Conservation (phyloP, 2,888 invertebrate genomes). For the Dryobota labecula region DNA sequence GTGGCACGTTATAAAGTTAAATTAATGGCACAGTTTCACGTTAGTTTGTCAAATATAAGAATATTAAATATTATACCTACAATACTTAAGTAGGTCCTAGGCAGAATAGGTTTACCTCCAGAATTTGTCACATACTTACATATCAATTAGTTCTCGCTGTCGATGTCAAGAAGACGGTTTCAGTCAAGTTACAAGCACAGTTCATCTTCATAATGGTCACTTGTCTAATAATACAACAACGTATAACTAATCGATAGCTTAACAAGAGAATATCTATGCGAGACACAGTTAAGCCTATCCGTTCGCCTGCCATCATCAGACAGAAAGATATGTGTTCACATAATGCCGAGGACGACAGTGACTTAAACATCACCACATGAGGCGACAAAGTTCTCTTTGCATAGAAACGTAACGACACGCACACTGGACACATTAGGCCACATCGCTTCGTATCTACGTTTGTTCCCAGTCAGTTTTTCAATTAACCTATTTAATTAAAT, state of each 20-base stretch:
- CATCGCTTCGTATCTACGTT: constrained; percentile 83
- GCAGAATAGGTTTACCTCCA: constrained; percentile 75
- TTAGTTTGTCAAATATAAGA: constrained; percentile 88
- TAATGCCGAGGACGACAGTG: constrained; percentile 70
- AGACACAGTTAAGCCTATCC: constrained; percentile 67
- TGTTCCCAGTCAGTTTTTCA: constrained; percentile 89
- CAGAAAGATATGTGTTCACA: constrained; percentile 84
- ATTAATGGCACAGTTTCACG: constrained; percentile 91
- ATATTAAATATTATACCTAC: constrained; percentile 82
- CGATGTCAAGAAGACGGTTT: constrained; percentile 57
- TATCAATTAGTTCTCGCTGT: constrained; percentile 62
- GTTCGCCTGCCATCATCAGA: constrained; percentile 72
- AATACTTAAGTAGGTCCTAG: constrained; percentile 77
- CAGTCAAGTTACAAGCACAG: constrained; percentile 68
- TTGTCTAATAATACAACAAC: constrained; percentile 70
- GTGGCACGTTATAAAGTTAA: constrained; percentile 89
- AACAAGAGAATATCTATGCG: constrained; percentile 69
- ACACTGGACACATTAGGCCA: constrained; percentile 83
- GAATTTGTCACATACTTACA: constrained; percentile 59
- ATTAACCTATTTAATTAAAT: constrained; percentile 88
- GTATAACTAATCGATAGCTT: constrained; percentile 73
- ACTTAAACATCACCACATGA: constrained; percentile 51
- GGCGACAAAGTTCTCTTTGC: constrained; percentile 53
- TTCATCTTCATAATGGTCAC: constrained; percentile 72
- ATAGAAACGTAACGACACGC: constrained; percentile 71